Base-by-base conservation (phyloP, 2,888 invertebrate species). In the Ptilodon capucinus region DNA sequence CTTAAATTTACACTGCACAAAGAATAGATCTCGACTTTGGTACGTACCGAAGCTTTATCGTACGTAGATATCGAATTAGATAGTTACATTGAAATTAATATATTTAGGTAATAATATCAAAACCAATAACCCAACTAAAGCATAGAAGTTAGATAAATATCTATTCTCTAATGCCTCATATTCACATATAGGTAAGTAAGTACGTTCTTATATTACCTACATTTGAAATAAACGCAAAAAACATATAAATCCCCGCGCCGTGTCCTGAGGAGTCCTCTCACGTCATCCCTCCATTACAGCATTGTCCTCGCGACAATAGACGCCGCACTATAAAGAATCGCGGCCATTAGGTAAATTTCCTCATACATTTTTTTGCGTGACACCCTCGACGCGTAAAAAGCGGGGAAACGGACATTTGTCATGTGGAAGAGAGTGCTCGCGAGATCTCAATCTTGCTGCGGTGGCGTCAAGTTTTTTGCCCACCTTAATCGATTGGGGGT, bases 281-380 rank as follows among this genome's bases (percentile, higher is more conserved):
- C 91, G 90, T 82, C 79, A 89, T 87, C 87, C 86, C 84, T 84
- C 88, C 90, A 90, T 91, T 90, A 90, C 76, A 73, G 82, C 81
- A 88, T 91, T 90, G 91, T 90, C 81, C 84, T 73, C 72, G 74
- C 71, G 84, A 91, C 91, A 91, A 91, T 89, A 80, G 90, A 11
- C 78, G 77, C 76, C 78, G 67, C 81, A 81, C 81, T 79, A 86
- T 90, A 91, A 91, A 89, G 88, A 89, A 91, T 91, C 81, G 90
- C 73, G 68, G 79, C 89, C 89, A 91, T 91, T 91, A 91, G 90
- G 90, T 88, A 91, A 91, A 91, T 91, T 91, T 91, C 86, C 90
- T 89, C 86, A 88, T 89, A 85, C 89, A 88, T 89, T 91, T 90
- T 86, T 90, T 90, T 85, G 82, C 84, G 86, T 80, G 86, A 87